Conservation (phyloP, 2,113 vertebrate species). For the Leuciscus idus region DNA sequence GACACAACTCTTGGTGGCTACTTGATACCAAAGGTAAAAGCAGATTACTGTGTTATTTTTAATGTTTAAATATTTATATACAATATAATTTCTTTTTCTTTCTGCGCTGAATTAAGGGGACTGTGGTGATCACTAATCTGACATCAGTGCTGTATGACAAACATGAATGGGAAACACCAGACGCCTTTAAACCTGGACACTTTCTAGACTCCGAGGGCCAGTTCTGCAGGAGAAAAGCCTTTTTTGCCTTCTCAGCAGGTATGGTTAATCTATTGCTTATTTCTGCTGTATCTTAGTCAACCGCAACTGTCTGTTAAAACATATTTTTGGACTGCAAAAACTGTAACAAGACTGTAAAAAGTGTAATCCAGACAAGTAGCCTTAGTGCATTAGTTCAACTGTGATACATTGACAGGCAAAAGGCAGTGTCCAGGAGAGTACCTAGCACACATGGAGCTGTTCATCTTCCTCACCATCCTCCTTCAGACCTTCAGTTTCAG, state of each 20-base stretch:
- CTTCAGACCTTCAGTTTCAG: conserved; percentile 58
- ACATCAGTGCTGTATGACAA: conserved; percentile 78
- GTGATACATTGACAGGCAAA: conserved; percentile 72
- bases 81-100: background rate
- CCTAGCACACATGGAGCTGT: conserved; percentile 80
- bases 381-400: background rate
- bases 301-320: background rate
- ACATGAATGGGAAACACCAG: conserved; percentile 75
- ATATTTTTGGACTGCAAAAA: background rate
- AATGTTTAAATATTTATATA: background rate
- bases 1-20: conserved; percentile 66
- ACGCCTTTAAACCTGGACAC: conserved; percentile 81
- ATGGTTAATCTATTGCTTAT: background rate
- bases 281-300: background rate
- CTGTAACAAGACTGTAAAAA: no score
- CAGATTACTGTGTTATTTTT: background rate
- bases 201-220: conserved; percentile 79
- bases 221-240: conserved; percentile 76
- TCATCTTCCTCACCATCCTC: conserved; percentile 79
- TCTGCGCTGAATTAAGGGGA: conserved; percentile 64
- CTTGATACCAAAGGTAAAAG: conserved; percentile 70
- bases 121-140: conserved; percentile 72
- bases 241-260: conserved; percentile 82
- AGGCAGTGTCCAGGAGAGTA: conserved; percentile 79
- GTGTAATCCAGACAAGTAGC: background rate